Conservation (phyloP, 2,797 vertebrate species). For the Danio aesculapii region DNA sequence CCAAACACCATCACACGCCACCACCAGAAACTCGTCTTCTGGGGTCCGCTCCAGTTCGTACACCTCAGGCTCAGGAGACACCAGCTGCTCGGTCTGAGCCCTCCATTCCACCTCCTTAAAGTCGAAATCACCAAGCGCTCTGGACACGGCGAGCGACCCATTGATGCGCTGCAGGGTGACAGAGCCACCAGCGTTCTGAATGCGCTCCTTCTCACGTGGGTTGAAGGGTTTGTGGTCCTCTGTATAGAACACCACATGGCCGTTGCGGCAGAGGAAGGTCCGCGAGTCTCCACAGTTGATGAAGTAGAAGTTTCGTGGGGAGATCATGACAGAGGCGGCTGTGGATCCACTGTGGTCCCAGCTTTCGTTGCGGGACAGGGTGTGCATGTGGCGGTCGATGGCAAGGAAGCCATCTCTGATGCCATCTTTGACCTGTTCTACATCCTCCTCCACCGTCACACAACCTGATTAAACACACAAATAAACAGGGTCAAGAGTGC, state of each 20-base stretch:
- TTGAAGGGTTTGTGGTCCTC: conserved; percentile 86
- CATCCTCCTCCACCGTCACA: conserved; percentile 69
- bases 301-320: conserved; percentile 77
- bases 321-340: conserved; percentile 76
- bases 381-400: conserved; percentile 81
- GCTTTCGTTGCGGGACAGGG: conserved; percentile 72
- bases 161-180: conserved; percentile 82
- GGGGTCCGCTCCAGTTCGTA: conserved; percentile 75
- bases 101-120: conserved; percentile 86
- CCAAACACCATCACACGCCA: conserved; percentile 87
- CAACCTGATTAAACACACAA: conserved; percentile 58
- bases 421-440: conserved; percentile 78
- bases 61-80: conserved; percentile 86
- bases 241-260: conserved; percentile 82
- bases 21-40: conserved; percentile 83
- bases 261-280: conserved; percentile 76
- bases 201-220: conserved; percentile 83
- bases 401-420: conserved; percentile 77
- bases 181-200: conserved; percentile 84
- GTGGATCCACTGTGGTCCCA: conserved; percentile 79
- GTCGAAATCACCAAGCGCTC: conserved; percentile 84
- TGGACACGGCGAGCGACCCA: conserved; percentile 85
- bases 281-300: conserved; percentile 85
- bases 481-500: not conserved
- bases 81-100: conserved; percentile 83